These are phyloP conservation scores for Calypte anna DNA, from an alignment of 2,113 vertebrate genomes.

Conservation along the genomic window DNA sequence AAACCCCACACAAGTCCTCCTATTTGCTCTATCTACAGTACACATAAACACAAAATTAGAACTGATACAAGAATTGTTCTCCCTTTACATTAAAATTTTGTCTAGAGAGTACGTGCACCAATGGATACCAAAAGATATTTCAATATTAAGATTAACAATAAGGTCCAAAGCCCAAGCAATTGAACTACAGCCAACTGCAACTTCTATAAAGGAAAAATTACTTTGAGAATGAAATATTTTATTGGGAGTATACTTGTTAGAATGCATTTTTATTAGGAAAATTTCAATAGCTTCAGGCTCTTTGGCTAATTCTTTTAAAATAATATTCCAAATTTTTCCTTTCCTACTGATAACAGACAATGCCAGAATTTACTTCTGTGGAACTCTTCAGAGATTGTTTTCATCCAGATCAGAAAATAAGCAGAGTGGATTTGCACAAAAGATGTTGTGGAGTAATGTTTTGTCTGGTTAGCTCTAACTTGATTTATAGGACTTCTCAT, in stretches of 20 bases:
- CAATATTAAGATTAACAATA: background rate
- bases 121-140: background rate
- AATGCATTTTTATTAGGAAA: background rate
- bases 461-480: background rate
- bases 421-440: background rate
- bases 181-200: background rate
- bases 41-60: background rate
- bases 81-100: background rate
- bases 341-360: background rate
- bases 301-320: background rate
- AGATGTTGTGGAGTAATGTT: background rate
- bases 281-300: background rate
- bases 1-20: background rate
- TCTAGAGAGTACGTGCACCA: background rate
- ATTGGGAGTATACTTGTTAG: background rate
- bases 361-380: background rate
- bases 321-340: background rate
- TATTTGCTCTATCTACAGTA: background rate
- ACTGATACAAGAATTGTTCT: conserved; percentile 16
- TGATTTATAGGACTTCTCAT: background rate
- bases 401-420: background rate
- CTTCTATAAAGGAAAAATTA: background rate
- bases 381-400: background rate
- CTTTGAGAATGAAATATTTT: background rate
- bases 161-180: background rate